Conservation (phyloP, 1,140 invertebrate genomes). For the Brachionus asplanchnoidis region DNA sequence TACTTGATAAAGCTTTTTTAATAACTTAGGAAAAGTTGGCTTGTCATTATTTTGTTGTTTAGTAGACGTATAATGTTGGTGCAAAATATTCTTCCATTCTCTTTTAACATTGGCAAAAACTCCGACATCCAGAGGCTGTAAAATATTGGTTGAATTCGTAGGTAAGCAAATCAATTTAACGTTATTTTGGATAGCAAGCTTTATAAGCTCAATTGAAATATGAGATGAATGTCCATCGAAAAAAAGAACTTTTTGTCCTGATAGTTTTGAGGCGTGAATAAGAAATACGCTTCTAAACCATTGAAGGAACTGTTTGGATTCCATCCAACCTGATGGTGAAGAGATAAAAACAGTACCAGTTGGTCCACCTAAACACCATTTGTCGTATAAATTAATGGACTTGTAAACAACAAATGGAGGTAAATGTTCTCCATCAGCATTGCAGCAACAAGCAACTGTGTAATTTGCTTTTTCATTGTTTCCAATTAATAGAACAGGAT, state of each 20-base stretch:
- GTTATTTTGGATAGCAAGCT: too few relatives aligned
- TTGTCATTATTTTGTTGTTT: too few relatives aligned
- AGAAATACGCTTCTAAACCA: background rate
- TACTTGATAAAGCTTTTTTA: too few relatives aligned
- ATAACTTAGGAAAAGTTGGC: too few relatives aligned
- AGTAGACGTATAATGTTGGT: background rate
- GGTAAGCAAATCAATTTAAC: background rate
- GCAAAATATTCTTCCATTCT: background rate
- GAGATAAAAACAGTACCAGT: background rate
- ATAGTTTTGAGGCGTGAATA: background rate
- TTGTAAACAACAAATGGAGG: background rate
- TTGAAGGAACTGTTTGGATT: background rate
- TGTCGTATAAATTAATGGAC: background rate
- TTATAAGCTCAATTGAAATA: too few relatives aligned
- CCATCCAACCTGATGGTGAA: constrained; percentile 3
- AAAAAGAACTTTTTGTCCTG: background rate
- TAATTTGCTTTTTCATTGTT: background rate
- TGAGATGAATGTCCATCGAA: background rate
- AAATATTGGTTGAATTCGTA: background rate
- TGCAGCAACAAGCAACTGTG: background rate
- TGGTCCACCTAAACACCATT: background rate
- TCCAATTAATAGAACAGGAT: background rate
- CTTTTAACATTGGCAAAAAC: background rate
- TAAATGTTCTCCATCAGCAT: background rate
- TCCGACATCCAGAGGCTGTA: background rate